Percentiles rank a stretch among this genome's conserved stretches.
These are phyloP conservation scores for Chauna torquata DNA, from an alignment of 2,113 vertebrate species.

Conservation along the genomic window DNA sequence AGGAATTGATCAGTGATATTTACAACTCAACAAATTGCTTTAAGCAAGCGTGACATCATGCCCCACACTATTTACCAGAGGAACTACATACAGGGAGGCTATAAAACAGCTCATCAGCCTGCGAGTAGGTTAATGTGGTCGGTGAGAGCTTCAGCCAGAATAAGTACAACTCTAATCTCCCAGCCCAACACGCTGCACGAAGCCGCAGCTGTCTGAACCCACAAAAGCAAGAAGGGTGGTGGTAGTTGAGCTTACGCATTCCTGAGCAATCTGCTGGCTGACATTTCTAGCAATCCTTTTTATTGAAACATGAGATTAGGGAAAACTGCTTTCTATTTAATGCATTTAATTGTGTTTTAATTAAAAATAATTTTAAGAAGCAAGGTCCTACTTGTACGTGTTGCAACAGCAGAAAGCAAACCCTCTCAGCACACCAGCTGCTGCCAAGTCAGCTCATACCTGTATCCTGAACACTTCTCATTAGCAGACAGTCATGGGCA, in stretches of 20 bases:
- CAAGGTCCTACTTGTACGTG: neutral
- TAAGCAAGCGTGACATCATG: slow-evolving; percentile 38
- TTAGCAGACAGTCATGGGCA: neutral
- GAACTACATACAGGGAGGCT: neutral
- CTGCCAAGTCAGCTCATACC: neutral
- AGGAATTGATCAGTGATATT: slow-evolving; percentile 53
- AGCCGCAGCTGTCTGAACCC: neutral
- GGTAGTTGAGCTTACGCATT: neutral
- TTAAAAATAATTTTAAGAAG: neutral
- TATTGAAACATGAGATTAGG: neutral
- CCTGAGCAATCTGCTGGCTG: neutral
- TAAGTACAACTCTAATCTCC: neutral
- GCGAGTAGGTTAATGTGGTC: fast-evolving
- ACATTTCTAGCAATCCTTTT: neutral
- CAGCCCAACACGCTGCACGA: fast-evolving
- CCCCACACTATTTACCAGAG: neutral
- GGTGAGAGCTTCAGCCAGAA: neutral
- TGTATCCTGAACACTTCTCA: neutral
- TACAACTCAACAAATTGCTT: slow-evolving; percentile 53
- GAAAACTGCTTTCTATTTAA: neutral
- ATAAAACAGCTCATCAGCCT: neutral
- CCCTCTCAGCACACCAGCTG: neutral
- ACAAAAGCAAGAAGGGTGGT: neutral
- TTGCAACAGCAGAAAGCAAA: neutral
- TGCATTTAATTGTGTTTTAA: neutral